Base-by-base conservation (phyloP, 2,888 invertebrate species). In the Cotesia congregata region DNA sequence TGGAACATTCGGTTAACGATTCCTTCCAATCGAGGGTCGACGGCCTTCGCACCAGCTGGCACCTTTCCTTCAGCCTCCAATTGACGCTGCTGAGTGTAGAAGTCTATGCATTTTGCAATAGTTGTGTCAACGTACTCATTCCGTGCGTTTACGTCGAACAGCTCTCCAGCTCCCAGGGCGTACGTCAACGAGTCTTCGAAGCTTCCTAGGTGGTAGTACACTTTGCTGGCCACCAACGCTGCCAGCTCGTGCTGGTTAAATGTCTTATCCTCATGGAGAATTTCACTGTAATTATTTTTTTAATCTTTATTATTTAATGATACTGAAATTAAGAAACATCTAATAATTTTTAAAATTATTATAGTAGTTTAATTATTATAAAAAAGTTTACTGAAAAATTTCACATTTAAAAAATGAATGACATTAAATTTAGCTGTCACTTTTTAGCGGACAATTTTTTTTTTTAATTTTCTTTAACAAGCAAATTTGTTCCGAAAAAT, bases 1-100 rank as follows among this genome's bases (percentile, higher is more conserved):
- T 97, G 96, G 90, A 99, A 98, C 98, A 99, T 98, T 72, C 98
- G 93, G 89, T 99, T 96, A 0, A 99, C 98, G 82, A 99, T 97
- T 1, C 94, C 95, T 90, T 98, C 98, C 78, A 99, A 91, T 5
- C 96, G 93, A 6, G 94, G 92, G 88, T 97, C 97, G 69, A 97
- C 95, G 0, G 92, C 90, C 83, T 94, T 95, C 0, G 92, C 92
- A 40, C 91, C 91, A 38, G 91, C 91, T 5, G 87, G 83, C n/a
- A 91, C 88, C 69, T 93, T 93, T 78, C 94, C 94, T 85, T 95
- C 93, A 77, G 93, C 94, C 78, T 94, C 92, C 50, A 94, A 92
- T 83, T 95, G 93, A 73, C 97, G 92, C 88, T 96, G 95, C 85
- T 96, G 96, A 5, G 97, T 98, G 88, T 99, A 99, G 88, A 95